Conservation (phyloP, 2,113 vertebrate species). For the Elanus axillaris region DNA sequence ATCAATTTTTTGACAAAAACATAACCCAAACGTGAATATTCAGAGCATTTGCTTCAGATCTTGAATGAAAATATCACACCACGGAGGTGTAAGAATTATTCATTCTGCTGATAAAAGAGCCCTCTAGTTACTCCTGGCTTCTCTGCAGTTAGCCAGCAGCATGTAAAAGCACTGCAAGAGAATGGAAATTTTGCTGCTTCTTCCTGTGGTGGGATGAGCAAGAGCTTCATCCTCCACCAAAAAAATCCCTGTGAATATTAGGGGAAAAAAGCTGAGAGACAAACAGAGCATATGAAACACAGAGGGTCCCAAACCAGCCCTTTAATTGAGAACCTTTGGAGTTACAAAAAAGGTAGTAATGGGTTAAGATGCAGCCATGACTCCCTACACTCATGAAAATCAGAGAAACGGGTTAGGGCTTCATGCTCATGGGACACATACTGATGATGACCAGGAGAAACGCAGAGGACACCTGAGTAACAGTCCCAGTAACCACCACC, state of each 20-base stretch:
- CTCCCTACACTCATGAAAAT: background rate
- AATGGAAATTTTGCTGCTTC: background rate
- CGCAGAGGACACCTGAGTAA: background rate
- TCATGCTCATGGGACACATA: background rate
- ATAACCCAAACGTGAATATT: background rate
- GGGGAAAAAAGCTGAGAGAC: background rate
- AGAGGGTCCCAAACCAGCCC: background rate
- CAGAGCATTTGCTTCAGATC: background rate
- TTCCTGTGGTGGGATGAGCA: background rate
- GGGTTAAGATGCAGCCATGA: background rate
- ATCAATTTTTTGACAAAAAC: background rate
- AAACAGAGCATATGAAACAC: background rate
- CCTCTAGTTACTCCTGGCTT: background rate
- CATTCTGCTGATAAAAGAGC: background rate
- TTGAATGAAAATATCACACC: background rate
- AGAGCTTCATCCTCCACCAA: background rate
- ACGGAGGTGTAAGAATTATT: background rate
- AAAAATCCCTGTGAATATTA: background rate
- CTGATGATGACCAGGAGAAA: background rate
- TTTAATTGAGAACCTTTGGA: background rate
- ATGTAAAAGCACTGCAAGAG: background rate
- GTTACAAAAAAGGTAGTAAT: background rate
- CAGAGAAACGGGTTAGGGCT: background rate
- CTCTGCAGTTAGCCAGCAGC: background rate
- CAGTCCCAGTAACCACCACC: background rate